Evolutionary conservation across 2,113 vertebrate genomes (phyloP).

Genomic region (Nothocercus nigrocapillus): DNA sequence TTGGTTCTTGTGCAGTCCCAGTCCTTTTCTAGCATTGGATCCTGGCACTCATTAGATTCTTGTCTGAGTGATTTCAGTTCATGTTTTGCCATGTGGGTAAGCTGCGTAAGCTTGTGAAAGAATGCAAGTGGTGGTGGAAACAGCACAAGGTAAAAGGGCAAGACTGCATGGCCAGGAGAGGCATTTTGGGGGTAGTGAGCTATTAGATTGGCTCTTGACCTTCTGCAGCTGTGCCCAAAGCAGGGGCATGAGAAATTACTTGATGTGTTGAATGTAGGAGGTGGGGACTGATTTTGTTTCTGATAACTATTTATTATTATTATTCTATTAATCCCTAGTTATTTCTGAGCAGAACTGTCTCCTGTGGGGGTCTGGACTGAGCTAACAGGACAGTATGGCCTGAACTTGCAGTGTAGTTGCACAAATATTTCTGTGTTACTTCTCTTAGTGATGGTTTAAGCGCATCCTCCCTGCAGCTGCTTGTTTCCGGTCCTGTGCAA

Average conservation of each 20-base stretch:
- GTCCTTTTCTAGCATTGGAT: neutral
- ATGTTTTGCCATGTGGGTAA: neutral
- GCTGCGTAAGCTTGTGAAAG: neutral
- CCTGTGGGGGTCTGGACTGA: neutral
- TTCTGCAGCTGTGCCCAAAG: neutral
- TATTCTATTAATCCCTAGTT: neutral
- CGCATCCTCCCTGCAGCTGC: neutral
- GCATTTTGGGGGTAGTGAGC: neutral
- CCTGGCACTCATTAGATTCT: neutral
- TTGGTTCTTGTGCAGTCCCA: neutral
- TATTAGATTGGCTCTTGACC: neutral
- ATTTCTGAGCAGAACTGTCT: neutral
- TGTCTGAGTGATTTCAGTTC: rapidly evolving
- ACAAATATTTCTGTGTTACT: neutral
- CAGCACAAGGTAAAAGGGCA: neutral
- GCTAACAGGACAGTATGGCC: neutral
- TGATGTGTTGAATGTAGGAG: neutral
- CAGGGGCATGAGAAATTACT: neutral
- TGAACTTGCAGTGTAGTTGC: neutral
- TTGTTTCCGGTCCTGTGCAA: neutral
- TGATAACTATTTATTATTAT: neutral
- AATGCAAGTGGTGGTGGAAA: neutral
- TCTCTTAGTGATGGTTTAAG: neutral
- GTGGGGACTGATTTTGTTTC: neutral
- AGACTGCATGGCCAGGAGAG: neutral